Base-by-base conservation (phyloP, 1,140 invertebrate genomes). In the Drosophila repleta region DNA sequence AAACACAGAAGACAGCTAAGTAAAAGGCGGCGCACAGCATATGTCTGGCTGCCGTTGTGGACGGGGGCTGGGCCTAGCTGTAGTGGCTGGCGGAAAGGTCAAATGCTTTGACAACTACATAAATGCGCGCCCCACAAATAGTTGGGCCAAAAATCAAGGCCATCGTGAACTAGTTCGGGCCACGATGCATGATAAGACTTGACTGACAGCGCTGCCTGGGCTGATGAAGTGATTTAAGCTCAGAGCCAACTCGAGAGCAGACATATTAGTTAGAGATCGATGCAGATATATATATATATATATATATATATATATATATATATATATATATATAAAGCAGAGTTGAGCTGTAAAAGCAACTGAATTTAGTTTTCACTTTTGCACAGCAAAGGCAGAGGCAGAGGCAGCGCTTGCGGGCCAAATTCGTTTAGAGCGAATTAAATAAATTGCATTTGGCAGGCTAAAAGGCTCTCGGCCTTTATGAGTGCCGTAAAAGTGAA, bases 1-100 rank as follows among this genome's bases (percentile, higher is more conserved):
- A 66, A 58, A 64, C 20, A 48, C 29, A 13, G 0, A 32, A 21
- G 11, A 15, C 52, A 45, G 39, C 49, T 18, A 39, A 46, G 46
- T 32, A 17, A 61, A 49, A 32, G 29, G 29, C 35, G 45, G 52
- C 37, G 52, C 10, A 37, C 20, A 66, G 3, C 67, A 64, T 57
- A 51, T 52, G 46, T 32, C 1, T 13, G 20, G 35, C 17, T 45
- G 29, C 3, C 24, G 15, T 24, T 51, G 32, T 10, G 11, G 10
- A 3, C 10, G 2, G 1, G 26, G 32, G 32, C 29, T 8, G 29
- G 35, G 45, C 21, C 39, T 5, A n/a, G 20, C 18, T 13, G 51
- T 55, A 18, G 10, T 6, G 46, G 20, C 17, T 6, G 46, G 20
- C 17, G 43, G 26, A 10, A 57, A 29, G 24, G 39, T 39, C 24